phyloP scores from a whole-genome alignment of 1,140 invertebrate genomes.

The Heterodera carotae region DNA sequence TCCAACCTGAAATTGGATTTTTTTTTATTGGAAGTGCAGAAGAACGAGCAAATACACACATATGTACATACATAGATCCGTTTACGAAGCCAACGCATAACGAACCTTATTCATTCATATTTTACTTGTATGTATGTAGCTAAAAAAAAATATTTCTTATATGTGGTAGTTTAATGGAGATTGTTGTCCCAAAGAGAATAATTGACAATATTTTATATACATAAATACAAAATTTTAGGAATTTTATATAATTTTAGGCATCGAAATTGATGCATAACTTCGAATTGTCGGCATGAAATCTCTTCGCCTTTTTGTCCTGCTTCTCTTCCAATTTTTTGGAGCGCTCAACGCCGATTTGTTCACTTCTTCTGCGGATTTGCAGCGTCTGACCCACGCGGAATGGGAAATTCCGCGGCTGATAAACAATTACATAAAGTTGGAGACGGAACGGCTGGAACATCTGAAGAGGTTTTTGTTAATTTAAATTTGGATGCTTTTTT shows the following conservation, averaged over 20 bases:
- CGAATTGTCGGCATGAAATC: constrained; percentile 11
- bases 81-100: background rate
- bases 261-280: background rate
- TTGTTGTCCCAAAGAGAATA: background rate
- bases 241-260: background rate
- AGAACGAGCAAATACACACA: no score
- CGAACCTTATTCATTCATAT: background rate
- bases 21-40: background rate
- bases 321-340: background rate
- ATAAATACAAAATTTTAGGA: background rate
- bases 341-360: constrained; percentile 45
- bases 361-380: constrained; percentile 54
- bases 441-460: constrained; percentile 48
- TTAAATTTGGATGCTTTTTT: constrained; percentile 20
- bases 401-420: constrained; percentile 57
- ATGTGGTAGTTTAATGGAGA: no score
- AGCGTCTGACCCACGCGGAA: constrained; percentile 48
- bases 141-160: no score
- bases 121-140: no score
- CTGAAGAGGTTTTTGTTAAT: constrained; percentile 45
- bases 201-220: background rate
- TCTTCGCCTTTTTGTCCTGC: constrained; percentile 20
- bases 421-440: constrained; percentile 49
- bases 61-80: no score
- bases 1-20: background rate